Conservation (phyloP, 2,888 invertebrate species). For the Alloscopus bannaensis region DNA sequence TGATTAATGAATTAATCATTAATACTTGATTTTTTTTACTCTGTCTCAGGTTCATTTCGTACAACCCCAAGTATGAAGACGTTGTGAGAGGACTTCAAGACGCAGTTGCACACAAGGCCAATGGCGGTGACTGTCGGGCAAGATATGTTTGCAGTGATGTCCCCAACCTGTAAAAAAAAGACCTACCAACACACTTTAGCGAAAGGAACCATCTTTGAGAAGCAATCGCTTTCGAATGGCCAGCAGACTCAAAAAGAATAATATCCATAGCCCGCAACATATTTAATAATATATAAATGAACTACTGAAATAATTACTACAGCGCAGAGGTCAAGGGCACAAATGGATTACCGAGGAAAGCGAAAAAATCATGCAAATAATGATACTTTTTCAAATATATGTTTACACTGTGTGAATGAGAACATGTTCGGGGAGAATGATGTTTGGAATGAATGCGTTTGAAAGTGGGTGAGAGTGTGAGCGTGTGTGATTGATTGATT, state of each 20-base stretch:
- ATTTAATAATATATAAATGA: constrained; percentile 15
- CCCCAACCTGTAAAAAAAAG: constrained; percentile 67
- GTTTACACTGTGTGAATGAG: constrained; percentile 43
- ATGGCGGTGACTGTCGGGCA: constrained; percentile 78
- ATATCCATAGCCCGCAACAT: no score
- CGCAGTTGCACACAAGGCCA: constrained; percentile 82
- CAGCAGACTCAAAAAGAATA: no score
- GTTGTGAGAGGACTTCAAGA: constrained; percentile 81
- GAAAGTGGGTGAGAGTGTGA: constrained; percentile 6
- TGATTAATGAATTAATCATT: constrained; percentile 9
- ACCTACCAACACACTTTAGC: constrained; percentile 13
- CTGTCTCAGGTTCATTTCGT: constrained; percentile 77
- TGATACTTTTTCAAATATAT: constrained; percentile 46
- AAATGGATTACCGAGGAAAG: constrained; percentile 25
- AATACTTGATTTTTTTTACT: constrained; percentile 38
- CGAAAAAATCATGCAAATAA: constrained; percentile 56
- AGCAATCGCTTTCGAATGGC: neutral
- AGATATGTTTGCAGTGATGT: constrained; percentile 74
- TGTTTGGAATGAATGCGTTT: neutral
- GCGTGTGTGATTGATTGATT: neutral
- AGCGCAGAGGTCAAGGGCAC: constrained; percentile 53
- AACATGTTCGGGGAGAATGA: neutral
- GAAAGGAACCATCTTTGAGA: neutral
- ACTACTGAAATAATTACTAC: constrained; percentile 41
- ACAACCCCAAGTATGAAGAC: constrained; percentile 80